These are phyloP conservation scores for Vultur gryphus DNA, from an alignment of 2,797 vertebrate species.

Conservation along the genomic window DNA sequence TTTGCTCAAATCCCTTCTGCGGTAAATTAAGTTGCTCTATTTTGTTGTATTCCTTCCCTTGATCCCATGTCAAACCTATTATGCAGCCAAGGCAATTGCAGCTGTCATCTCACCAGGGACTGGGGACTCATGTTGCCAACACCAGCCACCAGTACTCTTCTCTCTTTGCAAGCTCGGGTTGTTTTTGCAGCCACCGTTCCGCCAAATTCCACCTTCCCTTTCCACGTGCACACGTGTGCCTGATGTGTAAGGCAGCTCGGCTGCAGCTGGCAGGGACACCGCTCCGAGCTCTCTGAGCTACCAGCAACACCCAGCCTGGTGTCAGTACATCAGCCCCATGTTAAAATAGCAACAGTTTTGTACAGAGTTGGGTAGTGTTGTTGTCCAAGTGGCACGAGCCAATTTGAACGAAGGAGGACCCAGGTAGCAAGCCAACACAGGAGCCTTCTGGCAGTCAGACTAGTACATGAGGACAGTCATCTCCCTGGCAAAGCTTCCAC, in stretches of 20 bases:
- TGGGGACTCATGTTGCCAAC: not conserved
- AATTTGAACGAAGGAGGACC: not conserved
- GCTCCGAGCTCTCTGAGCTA: not conserved
- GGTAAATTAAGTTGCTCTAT: not conserved
- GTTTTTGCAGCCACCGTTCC: not conserved
- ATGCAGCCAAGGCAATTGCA: not conserved
- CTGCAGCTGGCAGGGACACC: not conserved
- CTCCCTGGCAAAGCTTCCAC: not conserved
- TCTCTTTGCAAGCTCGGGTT: not conserved
- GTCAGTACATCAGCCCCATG: not conserved
- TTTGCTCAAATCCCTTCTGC: not conserved
- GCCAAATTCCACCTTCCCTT: not conserved
- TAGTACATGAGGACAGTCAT: not conserved
- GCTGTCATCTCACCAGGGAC: not conserved
- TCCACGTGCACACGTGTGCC: not conserved
- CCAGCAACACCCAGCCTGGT: not conserved
- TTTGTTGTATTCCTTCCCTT: not conserved
- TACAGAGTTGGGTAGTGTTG: not conserved
- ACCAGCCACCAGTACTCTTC: not conserved
- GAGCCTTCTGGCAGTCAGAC: conserved; percentile 10
- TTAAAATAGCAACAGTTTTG: not conserved
- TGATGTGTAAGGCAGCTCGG: not conserved
- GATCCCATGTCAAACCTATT: not conserved
- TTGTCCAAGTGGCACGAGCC: not conserved
- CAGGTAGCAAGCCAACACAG: conserved; percentile 10